Evolutionary conservation across 2,113 vertebrate species (phyloP), one percentile per base, ranked within the genome.

Genomic region (Nothoprocta pentlandii): DNA sequence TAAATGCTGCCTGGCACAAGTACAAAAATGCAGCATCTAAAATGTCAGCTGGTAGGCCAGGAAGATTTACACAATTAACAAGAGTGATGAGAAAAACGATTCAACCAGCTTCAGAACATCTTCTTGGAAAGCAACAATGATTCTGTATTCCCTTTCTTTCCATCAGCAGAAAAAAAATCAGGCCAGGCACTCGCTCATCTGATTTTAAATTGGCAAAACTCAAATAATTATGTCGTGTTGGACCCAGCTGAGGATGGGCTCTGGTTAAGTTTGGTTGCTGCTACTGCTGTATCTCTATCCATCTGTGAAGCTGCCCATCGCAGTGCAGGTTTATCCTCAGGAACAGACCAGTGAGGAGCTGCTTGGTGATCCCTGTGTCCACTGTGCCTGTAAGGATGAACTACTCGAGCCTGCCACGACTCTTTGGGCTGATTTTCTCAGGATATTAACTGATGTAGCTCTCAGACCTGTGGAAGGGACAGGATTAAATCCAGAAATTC

Each of bases 1-100:
- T 88, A 95, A 93, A 71, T 79, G 56, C 85, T 96, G 97, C 87
- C 91, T 96, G 93, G 93, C 91, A 90, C 34, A 49, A 79, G 41
- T 61, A 88, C 95, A 97, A 95, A 97, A 97, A 95, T 92, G 85
- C 90, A 96, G 61, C 80, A 81, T 92, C 77, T 94, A 68, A 98
- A 97, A 97, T 88, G 93, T 95, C 92, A 95, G 82, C 80, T 92
- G 79, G 64, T 82, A 86, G 3, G 0, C 80, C 12, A 49, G 85
- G 78, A 92, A 84, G 73, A 92, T 85, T 88, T 71, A 83, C 71
- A 58, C 76, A 80, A 94, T 83, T 91, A 84, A 71, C 76, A 92
- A 74, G 58, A 89, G 56, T 95, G 85, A 76, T 73, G 62, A 89
- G 74, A 78, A 95, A 84, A 21, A 26, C 10, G 46, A 26, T 87